Evolutionary conservation across 2,797 vertebrate species (phyloP).

Genomic region (Sebastes taczanowskii): DNA sequence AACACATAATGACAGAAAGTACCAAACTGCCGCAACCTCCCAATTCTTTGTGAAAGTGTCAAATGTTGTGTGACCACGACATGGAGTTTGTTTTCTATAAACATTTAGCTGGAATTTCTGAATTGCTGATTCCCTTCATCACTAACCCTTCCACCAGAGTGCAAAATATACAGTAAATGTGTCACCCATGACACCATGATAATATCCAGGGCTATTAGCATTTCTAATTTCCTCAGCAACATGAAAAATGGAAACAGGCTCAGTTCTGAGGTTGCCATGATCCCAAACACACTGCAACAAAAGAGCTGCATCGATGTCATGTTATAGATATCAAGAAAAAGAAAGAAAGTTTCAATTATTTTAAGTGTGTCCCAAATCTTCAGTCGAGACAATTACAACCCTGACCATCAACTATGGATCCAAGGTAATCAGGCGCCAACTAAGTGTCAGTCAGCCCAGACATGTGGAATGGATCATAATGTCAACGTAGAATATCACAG

Average conservation of each 20-base stretch:
- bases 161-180: constrained; percentile 23
- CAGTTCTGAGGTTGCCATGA: neutral
- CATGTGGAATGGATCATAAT: neutral
- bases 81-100: constrained; percentile 9
- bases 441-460: neutral
- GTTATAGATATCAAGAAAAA: neutral
- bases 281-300: neutral
- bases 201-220: constrained; percentile 13
- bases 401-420: neutral
- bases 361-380: neutral
- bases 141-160: constrained; percentile 7
- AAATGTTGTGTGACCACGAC: neutral
- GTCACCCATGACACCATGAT: constrained; percentile 15
- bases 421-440: neutral
- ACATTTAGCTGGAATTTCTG: neutral
- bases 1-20: neutral
- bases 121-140: constrained; percentile 4
- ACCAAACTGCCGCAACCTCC: neutral
- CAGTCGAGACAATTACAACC: neutral
- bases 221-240: constrained; percentile 22
- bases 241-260: constrained; percentile 16
- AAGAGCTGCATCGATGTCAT: neutral
- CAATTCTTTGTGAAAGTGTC: neutral
- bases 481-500: neutral
- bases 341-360: neutral